phyloP scores from a whole-genome alignment of 2,113 vertebrate genomes.

The Vidua chalybeata region DNA sequence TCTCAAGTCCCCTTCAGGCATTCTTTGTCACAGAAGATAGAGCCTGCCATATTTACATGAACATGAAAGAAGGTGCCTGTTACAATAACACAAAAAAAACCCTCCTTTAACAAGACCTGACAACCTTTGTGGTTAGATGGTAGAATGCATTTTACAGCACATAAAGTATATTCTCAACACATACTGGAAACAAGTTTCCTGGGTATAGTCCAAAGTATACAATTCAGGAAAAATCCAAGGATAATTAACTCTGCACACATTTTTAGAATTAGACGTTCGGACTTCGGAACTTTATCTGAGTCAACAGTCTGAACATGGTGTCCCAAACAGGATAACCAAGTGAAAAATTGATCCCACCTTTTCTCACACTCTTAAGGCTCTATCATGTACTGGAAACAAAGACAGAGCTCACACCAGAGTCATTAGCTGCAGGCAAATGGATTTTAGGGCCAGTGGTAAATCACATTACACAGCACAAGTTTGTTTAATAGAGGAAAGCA shows the following conservation, averaged over 20 bases:
- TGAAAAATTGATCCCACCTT: background rate
- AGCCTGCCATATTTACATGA: constrained; percentile 49
- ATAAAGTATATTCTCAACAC: background rate
- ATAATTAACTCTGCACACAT: background rate
- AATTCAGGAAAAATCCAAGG: background rate
- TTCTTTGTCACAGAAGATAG: constrained; percentile 55
- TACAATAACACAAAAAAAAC: constrained; percentile 18
- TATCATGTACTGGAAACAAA: background rate
- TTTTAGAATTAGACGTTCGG: constrained; percentile 5
- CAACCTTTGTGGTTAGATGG: constrained; percentile 29
- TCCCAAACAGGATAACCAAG: background rate
- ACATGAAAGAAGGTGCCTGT: constrained; percentile 57
- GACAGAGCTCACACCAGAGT: background rate
- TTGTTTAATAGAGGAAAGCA: background rate
- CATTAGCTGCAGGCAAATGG: background rate
- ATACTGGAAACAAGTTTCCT: background rate
- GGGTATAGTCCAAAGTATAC: background rate
- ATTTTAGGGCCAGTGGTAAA: background rate
- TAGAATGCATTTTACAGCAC: constrained; percentile 21
- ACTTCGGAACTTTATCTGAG: background rate
- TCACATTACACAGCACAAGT: background rate
- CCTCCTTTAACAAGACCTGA: constrained; percentile 35
- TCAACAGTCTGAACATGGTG: background rate
- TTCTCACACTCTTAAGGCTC: background rate
- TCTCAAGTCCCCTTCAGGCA: constrained; percentile 69